Base-by-base conservation (phyloP, 2,888 invertebrate genomes). In the Augochlorella aurata region DNA sequence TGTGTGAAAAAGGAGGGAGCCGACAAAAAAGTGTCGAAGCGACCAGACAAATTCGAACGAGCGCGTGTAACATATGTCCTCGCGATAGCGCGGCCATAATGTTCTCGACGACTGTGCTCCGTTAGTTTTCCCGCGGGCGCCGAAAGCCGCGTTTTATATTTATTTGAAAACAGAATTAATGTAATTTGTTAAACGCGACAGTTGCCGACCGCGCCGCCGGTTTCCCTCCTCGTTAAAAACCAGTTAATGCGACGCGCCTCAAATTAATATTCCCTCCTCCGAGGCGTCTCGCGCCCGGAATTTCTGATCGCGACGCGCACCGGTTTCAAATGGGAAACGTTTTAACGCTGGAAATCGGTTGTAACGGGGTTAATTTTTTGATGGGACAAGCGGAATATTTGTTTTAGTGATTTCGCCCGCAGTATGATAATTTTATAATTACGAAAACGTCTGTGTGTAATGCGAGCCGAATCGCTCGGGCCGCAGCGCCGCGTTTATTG, bases 151-250 rank as follows among this genome's bases (percentile, higher is more conserved):
- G 61, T 29, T 29, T 61, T 61, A 61, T 61, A 61, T 61, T 61
- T 61, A 61, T 63, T 77, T 75, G 52, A 69, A 75, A 74, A 82
- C 74, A 72, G 75, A 58, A 72, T 83, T 77, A 82, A 78, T 68
- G 77, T 82, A 81, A 83, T 77, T 77, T 74, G 67, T 81, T 82
- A 78, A 82, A 82, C 73, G 71, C 77, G 58, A 52, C 63, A 71
- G 81, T 80, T 71, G 73, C 73, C 38, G 38, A 29, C 68, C 66
- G 77, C 16, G 18, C 3, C 29, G 29, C 38, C 38, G 38, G 5
- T 38, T 29, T 38, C 61, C 29, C 61, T 61, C 74, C 81, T 74
- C 80, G 81, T 81, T 81, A 80, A 81, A 81, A 81, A 81, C 80
- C 80, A 74, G 81, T 80, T 81, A 81, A 81, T 77, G 73, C 74